Conservation (phyloP, 2,113 vertebrate species). For the Sardina pilchardus region DNA sequence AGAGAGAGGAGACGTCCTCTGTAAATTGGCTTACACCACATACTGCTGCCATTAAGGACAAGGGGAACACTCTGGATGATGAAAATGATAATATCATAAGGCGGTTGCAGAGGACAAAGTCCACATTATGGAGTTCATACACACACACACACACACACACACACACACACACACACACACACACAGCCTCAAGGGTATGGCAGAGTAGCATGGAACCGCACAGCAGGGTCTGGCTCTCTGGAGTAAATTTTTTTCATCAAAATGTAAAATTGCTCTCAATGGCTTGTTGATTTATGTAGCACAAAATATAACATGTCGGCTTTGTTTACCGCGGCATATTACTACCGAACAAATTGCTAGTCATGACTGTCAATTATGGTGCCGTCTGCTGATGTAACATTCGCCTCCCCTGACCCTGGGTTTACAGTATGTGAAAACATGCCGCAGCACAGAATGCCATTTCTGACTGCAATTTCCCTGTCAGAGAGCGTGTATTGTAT, state of each 20-base stretch:
- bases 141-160: conserved; percentile 18
- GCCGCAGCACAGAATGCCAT: neutral
- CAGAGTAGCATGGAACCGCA: neutral
- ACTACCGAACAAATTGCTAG: neutral
- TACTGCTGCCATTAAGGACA: neutral
- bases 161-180: conserved; percentile 13
- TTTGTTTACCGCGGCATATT: neutral
- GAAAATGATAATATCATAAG: neutral
- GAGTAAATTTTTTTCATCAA: neutral
- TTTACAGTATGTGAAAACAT: neutral
- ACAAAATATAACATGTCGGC: neutral
- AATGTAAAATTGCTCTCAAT: neutral
- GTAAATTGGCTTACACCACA: conserved; percentile 3
- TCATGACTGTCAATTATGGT: neutral
- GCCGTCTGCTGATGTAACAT: neutral
- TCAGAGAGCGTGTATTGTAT: neutral
- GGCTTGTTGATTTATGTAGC: neutral
- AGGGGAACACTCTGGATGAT: conserved; percentile 1
- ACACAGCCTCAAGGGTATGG: neutral
- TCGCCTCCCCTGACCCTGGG: neutral
- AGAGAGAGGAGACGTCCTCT: neutral
- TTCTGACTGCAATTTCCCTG: neutral
- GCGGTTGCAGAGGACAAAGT: neutral
- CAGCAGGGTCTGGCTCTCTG: neutral
- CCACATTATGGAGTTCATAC: neutral